These are phyloP conservation scores for Seriola rivoliana DNA, from an alignment of 2,113 vertebrate species.

Conservation along the genomic window DNA sequence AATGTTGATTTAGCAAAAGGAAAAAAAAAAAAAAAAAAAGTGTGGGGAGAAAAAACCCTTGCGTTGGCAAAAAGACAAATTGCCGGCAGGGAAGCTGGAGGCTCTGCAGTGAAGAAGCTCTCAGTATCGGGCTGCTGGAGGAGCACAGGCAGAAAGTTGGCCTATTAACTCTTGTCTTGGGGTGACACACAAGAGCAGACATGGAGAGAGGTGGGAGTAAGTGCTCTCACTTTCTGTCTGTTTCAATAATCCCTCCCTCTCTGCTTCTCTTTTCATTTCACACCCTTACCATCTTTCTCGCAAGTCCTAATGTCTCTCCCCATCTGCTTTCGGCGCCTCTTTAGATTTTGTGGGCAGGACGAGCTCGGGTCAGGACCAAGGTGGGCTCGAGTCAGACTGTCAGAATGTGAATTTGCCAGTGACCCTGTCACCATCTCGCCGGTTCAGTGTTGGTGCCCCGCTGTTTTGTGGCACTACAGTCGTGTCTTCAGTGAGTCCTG, in stretches of 20 bases:
- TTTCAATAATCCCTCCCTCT: constrained; percentile 36
- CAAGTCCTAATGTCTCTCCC: neutral
- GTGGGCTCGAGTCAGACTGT: constrained; percentile 9
- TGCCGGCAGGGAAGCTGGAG: constrained; percentile 66
- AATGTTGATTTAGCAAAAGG: constrained; percentile 69
- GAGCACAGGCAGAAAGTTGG: constrained; percentile 67
- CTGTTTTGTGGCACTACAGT: neutral
- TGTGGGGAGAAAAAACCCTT: constrained; percentile 16
- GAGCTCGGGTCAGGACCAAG: constrained; percentile 12
- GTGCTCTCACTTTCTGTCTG: constrained; percentile 42
- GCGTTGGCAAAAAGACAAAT: constrained; percentile 76
- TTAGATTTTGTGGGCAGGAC: constrained; percentile 5
- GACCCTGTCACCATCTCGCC: neutral
- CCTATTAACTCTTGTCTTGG: constrained; percentile 63
- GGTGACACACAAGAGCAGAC: constrained; percentile 54
- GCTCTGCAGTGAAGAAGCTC: constrained; percentile 70
- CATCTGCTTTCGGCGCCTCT: constrained; percentile 19
- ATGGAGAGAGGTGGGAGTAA: constrained; percentile 52
- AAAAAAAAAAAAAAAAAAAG: constrained; percentile 9
- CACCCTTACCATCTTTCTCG: constrained; percentile 9
- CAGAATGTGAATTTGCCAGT: constrained; percentile 6
- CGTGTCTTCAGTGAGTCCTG: constrained; percentile 14
- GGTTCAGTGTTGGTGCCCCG: neutral
- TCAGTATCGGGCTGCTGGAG: constrained; percentile 53
- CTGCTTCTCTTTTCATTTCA: constrained; percentile 5